Percentiles rank a stretch among this genome's conserved stretches.
These are phyloP conservation scores for Apteryx owenii DNA, from an alignment of 2,113 vertebrate species.

Conservation along the genomic window DNA sequence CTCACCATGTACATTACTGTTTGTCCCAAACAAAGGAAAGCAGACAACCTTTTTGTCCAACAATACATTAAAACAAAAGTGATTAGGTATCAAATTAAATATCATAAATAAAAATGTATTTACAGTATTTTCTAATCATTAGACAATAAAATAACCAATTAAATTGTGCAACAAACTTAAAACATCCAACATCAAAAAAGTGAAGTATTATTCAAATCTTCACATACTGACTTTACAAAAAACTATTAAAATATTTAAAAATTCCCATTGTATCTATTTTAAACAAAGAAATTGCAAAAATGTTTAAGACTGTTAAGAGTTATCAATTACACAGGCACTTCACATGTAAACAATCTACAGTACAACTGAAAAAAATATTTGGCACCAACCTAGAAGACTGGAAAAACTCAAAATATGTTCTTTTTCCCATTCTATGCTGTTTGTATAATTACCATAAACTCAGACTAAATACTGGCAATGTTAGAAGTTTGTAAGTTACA, in stretches of 20 bases:
- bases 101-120: constrained; percentile 84
- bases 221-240: constrained; percentile 76
- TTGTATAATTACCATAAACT: constrained; percentile 66
- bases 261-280: constrained; percentile 74
- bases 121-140: constrained; percentile 70
- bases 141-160: constrained; percentile 72
- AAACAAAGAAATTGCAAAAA: constrained; percentile 79
- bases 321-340: constrained; percentile 87
- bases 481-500: constrained; percentile 68
- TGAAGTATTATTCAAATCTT: constrained; percentile 76
- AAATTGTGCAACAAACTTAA: constrained; percentile 77
- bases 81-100: constrained; percentile 81
- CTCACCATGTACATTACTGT: constrained; percentile 28
- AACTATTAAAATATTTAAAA: constrained; percentile 80
- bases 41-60: constrained; percentile 51
- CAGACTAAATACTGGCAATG: constrained; percentile 73
- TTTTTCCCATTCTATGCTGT: constrained; percentile 47
- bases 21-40: constrained; percentile 67
- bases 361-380: constrained; percentile 82
- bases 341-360: constrained; percentile 88
- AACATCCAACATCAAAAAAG: constrained; percentile 71
- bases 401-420: constrained; percentile 69
- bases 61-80: constrained; percentile 73
- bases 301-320: constrained; percentile 80
- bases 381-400: constrained; percentile 82